Base-by-base conservation (phyloP, 92 coral and sea anemone genomes). In the Epizoanthus ramosus region DNA sequence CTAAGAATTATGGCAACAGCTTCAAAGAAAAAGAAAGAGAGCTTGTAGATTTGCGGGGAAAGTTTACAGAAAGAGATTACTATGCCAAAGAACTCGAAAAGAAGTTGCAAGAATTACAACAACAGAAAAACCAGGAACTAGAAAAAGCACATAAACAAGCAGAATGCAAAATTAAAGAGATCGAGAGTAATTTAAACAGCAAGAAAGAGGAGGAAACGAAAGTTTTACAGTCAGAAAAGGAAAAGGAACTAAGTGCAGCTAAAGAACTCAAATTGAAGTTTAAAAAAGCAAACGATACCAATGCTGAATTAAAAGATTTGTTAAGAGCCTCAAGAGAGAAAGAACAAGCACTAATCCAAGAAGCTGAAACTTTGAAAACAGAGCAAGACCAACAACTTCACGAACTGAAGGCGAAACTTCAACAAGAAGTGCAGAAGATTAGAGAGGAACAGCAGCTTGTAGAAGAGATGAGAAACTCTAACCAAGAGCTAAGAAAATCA, bases 41-140 rank as follows among this genome's bases (percentile, higher is more conserved):
- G 67, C 80, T 93, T 1, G 91, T 93, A 12, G 95, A 91, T 75
- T 88, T 91, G 31, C 91, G 89, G 74, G 98, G 98, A 53, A 93
- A 93, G 81, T 81, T 93, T 15, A 93, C 93, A 10, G 98, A 93
- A 76, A 92, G 92, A 85, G 98, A 93, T 18, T 93, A 93, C 69
- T 93, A 93, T 74, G 89, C 98, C 10, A 93, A 93, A 70, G 98
- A 93, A 71, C 84, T 93, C 53, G 98, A 93, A 73, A 93, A 93
- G 70, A 89, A 92, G 74, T 86, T 92, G 16, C 92, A 88, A 22
- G 90, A 87, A 74, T 71, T 93, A 73, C 89, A 91, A 85, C 88
- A 85, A 15, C 86, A 87, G 59, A 93, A 91, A 56, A 94, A 93
- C 59, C 86, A 93, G 47, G 94, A 93, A 79, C 74, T 93, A 5